phyloP scores from a whole-genome alignment of 1,140 invertebrate species.

The Caenorhabditis tropicalis region DNA sequence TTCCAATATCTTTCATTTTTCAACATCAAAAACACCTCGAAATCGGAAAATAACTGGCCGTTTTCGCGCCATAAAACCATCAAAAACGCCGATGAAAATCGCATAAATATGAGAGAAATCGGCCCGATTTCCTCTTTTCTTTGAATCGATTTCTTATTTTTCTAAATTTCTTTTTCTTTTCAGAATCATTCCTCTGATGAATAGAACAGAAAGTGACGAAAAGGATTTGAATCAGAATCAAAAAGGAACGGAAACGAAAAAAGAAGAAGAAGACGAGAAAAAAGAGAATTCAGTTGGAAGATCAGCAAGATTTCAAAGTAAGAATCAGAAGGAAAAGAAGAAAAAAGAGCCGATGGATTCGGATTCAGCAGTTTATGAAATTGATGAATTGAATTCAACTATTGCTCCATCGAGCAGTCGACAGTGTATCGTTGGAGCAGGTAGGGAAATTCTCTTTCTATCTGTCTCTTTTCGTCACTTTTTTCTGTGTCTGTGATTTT shows the following conservation, averaged over 20 bases:
- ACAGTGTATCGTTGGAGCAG: constrained; percentile 35
- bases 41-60: neutral
- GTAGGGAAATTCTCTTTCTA: neutral
- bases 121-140: neutral
- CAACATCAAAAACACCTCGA: neutral
- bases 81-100: neutral
- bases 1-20: neutral
- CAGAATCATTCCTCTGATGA: constrained; percentile 26
- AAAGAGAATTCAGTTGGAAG: neutral
- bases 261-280: neutral
- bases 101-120: constrained; percentile 35
- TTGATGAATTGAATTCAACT: constrained; percentile 23
- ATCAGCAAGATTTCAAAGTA: constrained; percentile 34
- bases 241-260: neutral
- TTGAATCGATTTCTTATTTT: neutral
- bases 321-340: neutral
- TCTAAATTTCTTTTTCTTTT: neutral
- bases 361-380: constrained; percentile 18
- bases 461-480: neutral
- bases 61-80: constrained; percentile 28
- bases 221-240: constrained; percentile 6
- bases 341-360: constrained; percentile 8
- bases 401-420: constrained; percentile 25
- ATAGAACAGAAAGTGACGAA: neutral
- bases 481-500: neutral